Conservation (phyloP, 2,888 invertebrate genomes). For the Drosophila siamana region DNA sequence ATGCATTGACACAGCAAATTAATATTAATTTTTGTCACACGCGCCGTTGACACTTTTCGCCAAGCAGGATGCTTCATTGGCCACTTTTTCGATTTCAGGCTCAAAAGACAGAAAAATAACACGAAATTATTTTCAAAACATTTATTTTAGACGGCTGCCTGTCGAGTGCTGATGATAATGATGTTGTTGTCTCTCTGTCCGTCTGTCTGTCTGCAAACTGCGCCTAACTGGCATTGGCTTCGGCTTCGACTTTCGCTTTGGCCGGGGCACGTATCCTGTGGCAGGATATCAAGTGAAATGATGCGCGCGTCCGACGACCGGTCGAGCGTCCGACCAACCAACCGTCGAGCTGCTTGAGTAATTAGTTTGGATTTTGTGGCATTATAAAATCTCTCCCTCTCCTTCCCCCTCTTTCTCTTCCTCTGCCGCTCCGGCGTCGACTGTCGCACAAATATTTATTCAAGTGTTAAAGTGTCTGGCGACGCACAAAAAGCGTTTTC, state of each 20-base stretch:
- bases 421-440: conserved; percentile 22
- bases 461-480: conserved; percentile 83
- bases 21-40: conserved; percentile 84
- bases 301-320: conserved; percentile 76
- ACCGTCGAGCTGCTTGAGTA: conserved; percentile 68
- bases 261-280: conserved; percentile 62
- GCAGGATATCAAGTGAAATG: conserved; percentile 82
- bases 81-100: conserved; percentile 7
- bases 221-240: conserved; percentile 19
- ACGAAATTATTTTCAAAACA: conserved; percentile 80
- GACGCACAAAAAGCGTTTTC: conserved; percentile 41
- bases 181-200: conserved; percentile 53
- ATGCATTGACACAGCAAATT: conserved; percentile 83
- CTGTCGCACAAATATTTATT: conserved; percentile 80
- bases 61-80: too few relatives aligned
- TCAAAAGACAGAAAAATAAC: conserved; percentile 60
- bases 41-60: conserved; percentile 74
- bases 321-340: conserved; percentile 23
- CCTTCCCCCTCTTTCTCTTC: not conserved
- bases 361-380: conserved; percentile 83
- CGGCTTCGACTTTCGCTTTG: too few relatives aligned
- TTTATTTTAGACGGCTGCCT: conserved; percentile 64
- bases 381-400: conserved; percentile 72
- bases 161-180: conserved; percentile 32
- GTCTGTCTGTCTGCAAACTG: conserved; percentile 37